A percentile compares a stretch with the other conserved stretches of the same genome.
Evolutionary conservation across 2,797 vertebrate genomes (phyloP).

Genomic region (Hapalemur alaotrensis): DNA sequence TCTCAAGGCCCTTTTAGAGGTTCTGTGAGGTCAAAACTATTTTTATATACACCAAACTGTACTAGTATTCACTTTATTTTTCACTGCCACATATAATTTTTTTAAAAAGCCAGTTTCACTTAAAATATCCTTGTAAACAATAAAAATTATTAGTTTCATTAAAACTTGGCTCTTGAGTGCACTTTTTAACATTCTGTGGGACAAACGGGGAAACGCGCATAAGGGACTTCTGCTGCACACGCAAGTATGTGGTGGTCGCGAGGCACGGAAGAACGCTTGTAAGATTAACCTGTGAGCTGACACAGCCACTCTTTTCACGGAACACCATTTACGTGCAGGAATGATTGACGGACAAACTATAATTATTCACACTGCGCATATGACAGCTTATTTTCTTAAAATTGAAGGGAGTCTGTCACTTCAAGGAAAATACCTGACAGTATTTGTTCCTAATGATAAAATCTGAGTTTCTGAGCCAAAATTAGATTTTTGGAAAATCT

Average conservation of each 20-base stretch:
- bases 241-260: not conserved
- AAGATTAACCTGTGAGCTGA: not conserved
- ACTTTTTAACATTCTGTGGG: not conserved
- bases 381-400: slow-evolving; percentile 16
- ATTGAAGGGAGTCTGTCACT: not conserved
- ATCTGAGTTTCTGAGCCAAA: slow-evolving; percentile 9
- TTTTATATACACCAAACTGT: not conserved
- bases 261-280: not conserved
- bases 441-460: slow-evolving; percentile 33
- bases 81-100: not conserved
- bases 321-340: not conserved
- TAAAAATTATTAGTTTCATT: slow-evolving; percentile 41
- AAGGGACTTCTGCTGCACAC: not conserved
- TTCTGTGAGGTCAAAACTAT: slow-evolving; percentile 18
- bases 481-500: slow-evolving; percentile 27
- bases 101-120: not conserved
- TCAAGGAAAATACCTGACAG: not conserved
- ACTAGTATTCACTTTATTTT: not conserved
- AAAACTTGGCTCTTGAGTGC: not conserved
- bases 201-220: not conserved
- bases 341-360: not conserved
- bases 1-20: not conserved
- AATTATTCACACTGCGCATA: not conserved
- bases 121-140: slow-evolving; percentile 25
- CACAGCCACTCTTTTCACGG: not conserved